These are phyloP conservation scores for Chalcosyrphus nemorum DNA, from an alignment of 2,888 invertebrate genomes.

Conservation along the genomic window DNA sequence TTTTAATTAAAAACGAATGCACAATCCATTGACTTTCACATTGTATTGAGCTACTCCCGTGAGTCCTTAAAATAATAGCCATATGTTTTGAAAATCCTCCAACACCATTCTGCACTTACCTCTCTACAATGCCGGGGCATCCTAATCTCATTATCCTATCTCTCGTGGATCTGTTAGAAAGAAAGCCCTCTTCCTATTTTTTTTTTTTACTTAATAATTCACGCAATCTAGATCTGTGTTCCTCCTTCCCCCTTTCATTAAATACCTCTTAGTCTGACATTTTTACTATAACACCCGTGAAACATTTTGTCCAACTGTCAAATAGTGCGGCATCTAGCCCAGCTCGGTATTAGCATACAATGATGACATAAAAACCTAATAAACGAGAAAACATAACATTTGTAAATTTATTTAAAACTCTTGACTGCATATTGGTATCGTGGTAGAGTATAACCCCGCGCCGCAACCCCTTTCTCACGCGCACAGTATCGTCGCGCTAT, in stretches of 20 bases:
- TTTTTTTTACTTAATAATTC: conserved; percentile 36
- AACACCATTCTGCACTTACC: conserved; percentile 43
- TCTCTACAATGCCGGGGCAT: conserved; percentile 9
- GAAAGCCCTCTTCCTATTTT: conserved; percentile 19
- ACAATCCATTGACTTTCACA: background rate
- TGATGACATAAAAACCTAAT: conserved; percentile 73
- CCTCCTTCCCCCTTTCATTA: conserved; percentile 41
- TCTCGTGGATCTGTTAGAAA: conserved; percentile 43
- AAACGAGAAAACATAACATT: conserved; percentile 71
- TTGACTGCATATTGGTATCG: conserved; percentile 54
- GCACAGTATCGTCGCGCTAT: conserved; percentile 10
- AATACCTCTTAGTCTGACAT: conserved; percentile 64
- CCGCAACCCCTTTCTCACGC: conserved; percentile 36
- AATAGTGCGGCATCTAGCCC: conserved; percentile 56
- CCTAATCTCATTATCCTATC: conserved; percentile 58
- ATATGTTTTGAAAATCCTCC: conserved; percentile 44
- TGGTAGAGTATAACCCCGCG: conserved; percentile 15
- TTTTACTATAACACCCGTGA: conserved; percentile 40
- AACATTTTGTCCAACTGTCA: conserved; percentile 71
- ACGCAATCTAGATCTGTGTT: conserved; percentile 36
- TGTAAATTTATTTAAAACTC: conserved; percentile 73
- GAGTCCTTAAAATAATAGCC: background rate
- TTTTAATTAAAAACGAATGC: background rate
- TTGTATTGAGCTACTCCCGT: background rate
- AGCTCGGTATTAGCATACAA: conserved; percentile 57